Evolutionary conservation across 2,888 invertebrate species (phyloP).

Genomic region (Frankliniella fusca): DNA sequence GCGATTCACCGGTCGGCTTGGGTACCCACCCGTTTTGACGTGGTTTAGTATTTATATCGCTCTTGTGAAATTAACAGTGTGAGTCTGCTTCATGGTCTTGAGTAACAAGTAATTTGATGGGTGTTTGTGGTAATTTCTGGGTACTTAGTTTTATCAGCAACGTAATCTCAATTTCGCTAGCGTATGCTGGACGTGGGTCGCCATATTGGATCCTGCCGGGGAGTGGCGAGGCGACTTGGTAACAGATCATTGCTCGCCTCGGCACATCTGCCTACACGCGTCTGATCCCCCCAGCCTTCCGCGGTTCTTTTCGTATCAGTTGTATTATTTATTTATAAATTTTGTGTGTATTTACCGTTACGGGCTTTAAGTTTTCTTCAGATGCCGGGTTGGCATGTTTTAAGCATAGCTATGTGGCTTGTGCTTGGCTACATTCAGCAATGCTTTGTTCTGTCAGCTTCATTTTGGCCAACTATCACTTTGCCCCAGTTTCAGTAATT

Average conservation of each 20-base stretch:
- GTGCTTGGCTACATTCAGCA: background rate
- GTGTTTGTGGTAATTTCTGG: no score
- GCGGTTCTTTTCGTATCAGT: background rate
- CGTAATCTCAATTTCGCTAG: background rate
- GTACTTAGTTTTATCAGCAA: no score
- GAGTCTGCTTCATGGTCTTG: no score
- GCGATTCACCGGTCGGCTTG: no score
- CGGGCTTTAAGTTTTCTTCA: background rate
- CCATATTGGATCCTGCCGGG: conserved; percentile 15
- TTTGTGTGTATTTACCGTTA: background rate
- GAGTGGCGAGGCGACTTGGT: conserved; percentile 8
- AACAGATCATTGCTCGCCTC: background rate
- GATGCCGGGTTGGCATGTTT: background rate
- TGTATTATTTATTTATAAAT: background rate
- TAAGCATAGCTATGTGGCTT: background rate
- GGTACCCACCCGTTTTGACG: no score
- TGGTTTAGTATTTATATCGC: no score
- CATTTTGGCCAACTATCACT: background rate
- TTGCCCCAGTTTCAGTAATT: background rate
- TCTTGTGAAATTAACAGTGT: no score
- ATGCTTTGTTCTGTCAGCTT: background rate
- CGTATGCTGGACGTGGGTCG: background rate
- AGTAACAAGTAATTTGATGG: no score
- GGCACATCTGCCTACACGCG: background rate
- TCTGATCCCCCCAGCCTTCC: background rate